Evolutionary conservation across 2,888 invertebrate species (phyloP).

Genomic region (Himalopsyche kuldschensis): DNA sequence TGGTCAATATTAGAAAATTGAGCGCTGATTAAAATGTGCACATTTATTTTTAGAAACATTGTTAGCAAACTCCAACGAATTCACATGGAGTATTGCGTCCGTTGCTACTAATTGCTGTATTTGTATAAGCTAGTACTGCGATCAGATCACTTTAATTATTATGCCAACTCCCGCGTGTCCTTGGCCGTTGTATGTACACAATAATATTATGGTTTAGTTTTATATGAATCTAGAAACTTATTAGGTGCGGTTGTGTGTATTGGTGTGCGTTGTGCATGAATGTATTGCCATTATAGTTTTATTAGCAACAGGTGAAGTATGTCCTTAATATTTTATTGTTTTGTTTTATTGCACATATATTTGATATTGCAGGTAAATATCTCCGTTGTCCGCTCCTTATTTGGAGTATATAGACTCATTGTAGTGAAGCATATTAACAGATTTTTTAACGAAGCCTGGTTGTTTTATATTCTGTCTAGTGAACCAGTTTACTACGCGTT

Average conservation of each 20-base stretch:
- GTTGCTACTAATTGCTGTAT: background rate
- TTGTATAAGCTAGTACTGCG: background rate
- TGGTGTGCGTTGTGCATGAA: background rate
- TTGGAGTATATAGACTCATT: too few species aligned
- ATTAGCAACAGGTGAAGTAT: background rate
- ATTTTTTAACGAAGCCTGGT: too few species aligned
- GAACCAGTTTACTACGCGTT: too few species aligned
- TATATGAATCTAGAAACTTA: background rate
- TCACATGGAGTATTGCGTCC: background rate
- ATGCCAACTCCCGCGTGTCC: conserved; percentile 9
- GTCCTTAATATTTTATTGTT: background rate
- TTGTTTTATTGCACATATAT: background rate
- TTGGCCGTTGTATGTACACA: conserved; percentile 8
- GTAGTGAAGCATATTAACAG: too few species aligned
- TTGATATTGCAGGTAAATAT: too few species aligned
- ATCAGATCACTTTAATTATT: conserved; percentile 10
- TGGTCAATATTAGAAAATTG: too few species aligned
- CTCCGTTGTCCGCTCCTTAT: too few species aligned
- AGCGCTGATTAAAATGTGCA: too few species aligned
- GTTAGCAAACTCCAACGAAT: too few species aligned
- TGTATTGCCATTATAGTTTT: background rate
- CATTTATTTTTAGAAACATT: too few species aligned
- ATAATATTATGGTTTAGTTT: background rate
- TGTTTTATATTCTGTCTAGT: too few species aligned
- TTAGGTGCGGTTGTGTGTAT: background rate